phyloP scores from a whole-genome alignment of 2,797 vertebrate genomes.

The Sebastes variabilis region DNA sequence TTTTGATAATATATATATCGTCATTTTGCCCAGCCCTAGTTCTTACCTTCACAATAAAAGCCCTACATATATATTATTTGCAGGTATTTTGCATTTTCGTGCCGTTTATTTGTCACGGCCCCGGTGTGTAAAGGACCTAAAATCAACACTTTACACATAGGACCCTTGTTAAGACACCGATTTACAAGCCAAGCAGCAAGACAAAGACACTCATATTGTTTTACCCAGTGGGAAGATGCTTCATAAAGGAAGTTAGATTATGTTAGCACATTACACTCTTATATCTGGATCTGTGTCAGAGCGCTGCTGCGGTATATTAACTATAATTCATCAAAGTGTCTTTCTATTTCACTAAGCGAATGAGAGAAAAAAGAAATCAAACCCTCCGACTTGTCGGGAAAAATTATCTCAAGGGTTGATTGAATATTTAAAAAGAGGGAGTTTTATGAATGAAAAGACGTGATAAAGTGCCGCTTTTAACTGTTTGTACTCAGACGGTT shows the following conservation, averaged over 20 bases:
- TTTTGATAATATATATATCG: too few species aligned
- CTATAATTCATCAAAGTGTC: neutral
- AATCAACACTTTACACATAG: neutral
- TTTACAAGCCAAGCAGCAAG: neutral
- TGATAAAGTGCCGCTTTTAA: constrained; percentile 23
- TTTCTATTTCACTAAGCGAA: constrained; percentile 6
- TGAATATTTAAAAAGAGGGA: constrained; percentile 26
- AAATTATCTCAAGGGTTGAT: constrained; percentile 11
- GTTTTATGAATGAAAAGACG: constrained; percentile 12
- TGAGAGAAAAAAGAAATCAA: constrained; percentile 3
- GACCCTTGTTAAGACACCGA: neutral
- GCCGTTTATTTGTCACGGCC: too few species aligned
- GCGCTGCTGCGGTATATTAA: neutral
- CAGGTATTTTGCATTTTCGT: too few species aligned
- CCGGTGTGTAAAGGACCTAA: neutral
- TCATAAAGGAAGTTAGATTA: neutral
- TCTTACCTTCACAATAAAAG: too few species aligned
- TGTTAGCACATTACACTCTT: neutral
- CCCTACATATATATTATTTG: too few species aligned
- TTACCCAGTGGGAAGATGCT: neutral
- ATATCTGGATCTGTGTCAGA: constrained; percentile 2
- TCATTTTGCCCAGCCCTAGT: too few species aligned
- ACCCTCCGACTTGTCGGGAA: neutral
- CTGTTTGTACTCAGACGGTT: constrained; percentile 11
- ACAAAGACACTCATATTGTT: neutral